Evolutionary conservation across 2,113 vertebrate genomes (phyloP).

Genomic region (Pampusana beccarii): DNA sequence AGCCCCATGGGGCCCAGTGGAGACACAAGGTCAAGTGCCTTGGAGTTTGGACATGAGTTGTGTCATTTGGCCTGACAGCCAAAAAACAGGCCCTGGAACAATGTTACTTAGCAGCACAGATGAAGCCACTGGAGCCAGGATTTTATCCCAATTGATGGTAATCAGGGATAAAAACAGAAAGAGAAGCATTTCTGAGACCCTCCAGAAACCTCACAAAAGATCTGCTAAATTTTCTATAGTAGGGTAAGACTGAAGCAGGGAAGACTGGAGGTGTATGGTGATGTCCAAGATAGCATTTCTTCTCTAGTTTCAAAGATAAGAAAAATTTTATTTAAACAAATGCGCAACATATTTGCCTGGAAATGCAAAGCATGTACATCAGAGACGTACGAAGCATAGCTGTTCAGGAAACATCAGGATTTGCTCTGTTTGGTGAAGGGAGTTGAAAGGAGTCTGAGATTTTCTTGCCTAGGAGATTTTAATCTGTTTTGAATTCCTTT

Average conservation of each 20-base stretch:
- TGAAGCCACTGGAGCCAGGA: not conserved
- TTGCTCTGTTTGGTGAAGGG: not conserved
- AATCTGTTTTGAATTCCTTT: not conserved
- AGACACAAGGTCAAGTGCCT: not conserved
- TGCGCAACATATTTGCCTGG: not conserved
- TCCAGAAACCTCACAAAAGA: not conserved
- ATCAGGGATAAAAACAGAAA: not conserved
- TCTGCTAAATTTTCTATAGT: not conserved
- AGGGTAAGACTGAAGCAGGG: not conserved
- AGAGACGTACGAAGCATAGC: not conserved
- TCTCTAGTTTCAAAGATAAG: not conserved
- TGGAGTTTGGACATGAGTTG: not conserved
- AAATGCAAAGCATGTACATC: fast-evolving
- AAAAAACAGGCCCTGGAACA: not conserved
- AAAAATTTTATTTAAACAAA: not conserved
- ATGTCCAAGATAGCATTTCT: not conserved
- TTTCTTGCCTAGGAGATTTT: not conserved
- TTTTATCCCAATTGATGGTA: not conserved
- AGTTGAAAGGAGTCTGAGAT: not conserved
- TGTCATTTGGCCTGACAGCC: not conserved
- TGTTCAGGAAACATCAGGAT: not conserved
- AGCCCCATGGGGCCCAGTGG: fast-evolving
- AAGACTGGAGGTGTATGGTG: not conserved
- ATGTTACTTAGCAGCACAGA: not conserved
- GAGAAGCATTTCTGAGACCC: not conserved